Percentiles rank a stretch among this genome's conserved stretches.
These are phyloP conservation scores for Hylomyscus alleni DNA, from an alignment of 2,797 vertebrate genomes.

Conservation along the genomic window DNA sequence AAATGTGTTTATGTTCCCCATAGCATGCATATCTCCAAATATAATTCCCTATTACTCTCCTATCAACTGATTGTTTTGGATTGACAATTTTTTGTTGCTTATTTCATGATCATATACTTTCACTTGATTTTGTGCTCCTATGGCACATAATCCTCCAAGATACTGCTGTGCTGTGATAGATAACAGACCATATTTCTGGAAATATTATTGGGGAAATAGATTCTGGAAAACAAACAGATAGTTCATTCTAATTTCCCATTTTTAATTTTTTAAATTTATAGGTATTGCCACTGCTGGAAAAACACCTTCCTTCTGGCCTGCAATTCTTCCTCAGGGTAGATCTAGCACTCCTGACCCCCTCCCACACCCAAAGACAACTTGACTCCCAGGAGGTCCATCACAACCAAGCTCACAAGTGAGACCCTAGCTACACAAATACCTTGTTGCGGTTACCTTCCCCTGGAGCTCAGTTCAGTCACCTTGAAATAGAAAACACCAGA, in stretches of 20 bases:
- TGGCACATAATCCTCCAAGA: background rate
- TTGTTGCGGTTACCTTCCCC: no score
- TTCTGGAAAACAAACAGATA: background rate
- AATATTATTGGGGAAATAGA: background rate
- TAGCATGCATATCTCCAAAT: background rate
- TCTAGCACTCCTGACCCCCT: no score
- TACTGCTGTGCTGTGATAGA: background rate
- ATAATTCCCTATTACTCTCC: background rate
- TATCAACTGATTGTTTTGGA: background rate
- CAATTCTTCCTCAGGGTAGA: no score
- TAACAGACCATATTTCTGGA: slow-evolving; percentile 20
- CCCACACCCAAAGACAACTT: no score
- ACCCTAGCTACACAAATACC: no score
- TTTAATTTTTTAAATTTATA: background rate
- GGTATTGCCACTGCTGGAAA: no score
- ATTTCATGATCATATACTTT: background rate
- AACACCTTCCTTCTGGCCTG: no score
- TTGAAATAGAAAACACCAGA: no score
- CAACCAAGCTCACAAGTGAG: no score
- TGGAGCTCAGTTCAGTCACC: no score
- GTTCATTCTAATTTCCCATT: background rate
- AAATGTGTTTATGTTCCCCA: background rate
- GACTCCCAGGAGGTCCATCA: no score
- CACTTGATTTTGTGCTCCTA: background rate
- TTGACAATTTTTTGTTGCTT: background rate